Evolutionary conservation across 2,113 vertebrate species (phyloP).

Genomic region (Ciconia maguari): DNA sequence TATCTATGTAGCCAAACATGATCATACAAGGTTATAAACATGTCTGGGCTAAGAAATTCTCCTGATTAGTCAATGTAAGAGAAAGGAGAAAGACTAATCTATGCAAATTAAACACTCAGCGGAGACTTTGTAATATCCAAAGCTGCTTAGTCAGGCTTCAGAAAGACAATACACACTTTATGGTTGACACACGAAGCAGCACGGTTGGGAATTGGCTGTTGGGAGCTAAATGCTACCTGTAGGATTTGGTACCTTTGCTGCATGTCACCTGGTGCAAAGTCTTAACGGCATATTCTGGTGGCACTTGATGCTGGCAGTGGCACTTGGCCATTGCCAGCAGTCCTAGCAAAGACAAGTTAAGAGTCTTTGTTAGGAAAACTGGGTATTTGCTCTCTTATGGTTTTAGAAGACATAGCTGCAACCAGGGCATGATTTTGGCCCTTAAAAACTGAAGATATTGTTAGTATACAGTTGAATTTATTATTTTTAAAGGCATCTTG

Average conservation of each 20-base stretch:
- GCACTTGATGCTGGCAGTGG: too few species aligned
- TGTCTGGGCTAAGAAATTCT: conserved; percentile 7
- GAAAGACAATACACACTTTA: conserved; percentile 48
- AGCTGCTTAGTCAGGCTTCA: conserved; percentile 59
- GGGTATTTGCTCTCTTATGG: neutral
- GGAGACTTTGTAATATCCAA: conserved; percentile 47
- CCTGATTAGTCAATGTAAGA: conserved; percentile 41
- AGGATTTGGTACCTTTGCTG: neutral
- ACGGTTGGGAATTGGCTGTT: conserved; percentile 1
- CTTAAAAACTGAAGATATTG: neutral
- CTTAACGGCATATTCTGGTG: neutral
- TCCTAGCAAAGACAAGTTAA: neutral
- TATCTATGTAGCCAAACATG: conserved; percentile 45
- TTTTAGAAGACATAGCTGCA: neutral
- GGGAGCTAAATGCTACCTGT: conserved; percentile 14
- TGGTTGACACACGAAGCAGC: neutral
- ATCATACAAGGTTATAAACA: conserved; percentile 16
- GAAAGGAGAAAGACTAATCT: conserved; percentile 26
- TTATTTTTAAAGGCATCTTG: neutral
- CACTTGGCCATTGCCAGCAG: neutral
- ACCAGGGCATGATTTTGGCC: neutral
- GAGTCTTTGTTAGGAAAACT: neutral
- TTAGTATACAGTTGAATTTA: neutral
- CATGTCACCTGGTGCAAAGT: neutral
- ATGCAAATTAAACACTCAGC: conserved; percentile 58